These are phyloP conservation scores for Heliconius congener DNA, from an alignment of 1,140 invertebrate genomes.

Conservation along the genomic window DNA sequence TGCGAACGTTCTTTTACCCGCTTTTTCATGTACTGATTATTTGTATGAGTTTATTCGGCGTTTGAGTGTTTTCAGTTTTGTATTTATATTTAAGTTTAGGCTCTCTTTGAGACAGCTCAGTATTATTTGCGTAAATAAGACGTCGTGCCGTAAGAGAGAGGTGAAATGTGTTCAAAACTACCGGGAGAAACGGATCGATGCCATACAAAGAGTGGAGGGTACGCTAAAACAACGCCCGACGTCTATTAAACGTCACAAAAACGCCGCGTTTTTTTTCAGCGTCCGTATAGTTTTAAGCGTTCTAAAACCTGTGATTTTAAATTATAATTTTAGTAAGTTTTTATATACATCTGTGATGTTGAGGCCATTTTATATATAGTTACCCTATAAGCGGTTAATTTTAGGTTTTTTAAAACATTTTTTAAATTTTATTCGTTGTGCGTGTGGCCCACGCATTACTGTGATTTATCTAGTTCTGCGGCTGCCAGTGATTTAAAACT, in stretches of 20 bases:
- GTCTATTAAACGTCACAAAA: conserved; percentile 14
- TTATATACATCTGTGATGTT: conserved; percentile 73
- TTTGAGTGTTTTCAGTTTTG: conserved; percentile 50
- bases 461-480: conserved; percentile 23
- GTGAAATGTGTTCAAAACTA: conserved; percentile 48
- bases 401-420: conserved; percentile 55
- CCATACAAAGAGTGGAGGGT: conserved; percentile 32
- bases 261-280: conserved; percentile 35
- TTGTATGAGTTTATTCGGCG: conserved; percentile 43
- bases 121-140: conserved; percentile 58
- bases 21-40: conserved; percentile 73
- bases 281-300: conserved; percentile 65
- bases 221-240: background rate
- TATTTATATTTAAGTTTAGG: conserved; percentile 63
- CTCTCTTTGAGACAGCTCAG: conserved; percentile 55
- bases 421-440: conserved; percentile 39
- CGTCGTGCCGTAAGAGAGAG: conserved; percentile 28
- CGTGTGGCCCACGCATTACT: conserved; percentile 21
- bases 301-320: conserved; percentile 73
- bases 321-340: conserved; percentile 72
- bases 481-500: conserved; percentile 12
- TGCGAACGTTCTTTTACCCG: conserved; percentile 57
- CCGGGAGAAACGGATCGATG: conserved; percentile 40
- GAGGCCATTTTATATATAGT: conserved; percentile 69
- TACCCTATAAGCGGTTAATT: conserved; percentile 65